Evolutionary conservation across 1,140 invertebrate genomes (phyloP), one percentile per base, ranked within the genome.

Genomic region (Mactra quadrangularis): DNA sequence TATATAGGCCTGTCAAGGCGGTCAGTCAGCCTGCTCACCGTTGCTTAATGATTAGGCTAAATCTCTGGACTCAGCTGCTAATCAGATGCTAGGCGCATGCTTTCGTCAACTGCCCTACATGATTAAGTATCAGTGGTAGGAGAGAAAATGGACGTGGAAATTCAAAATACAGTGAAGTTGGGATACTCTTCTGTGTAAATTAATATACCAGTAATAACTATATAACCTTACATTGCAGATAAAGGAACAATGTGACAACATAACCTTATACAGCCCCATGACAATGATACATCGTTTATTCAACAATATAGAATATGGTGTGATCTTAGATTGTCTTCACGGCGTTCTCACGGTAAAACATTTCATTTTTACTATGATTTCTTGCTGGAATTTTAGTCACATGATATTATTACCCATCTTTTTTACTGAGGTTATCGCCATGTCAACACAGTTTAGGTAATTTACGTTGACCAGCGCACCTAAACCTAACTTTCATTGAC

Each of bases 151-250:
- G 6, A 7, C 38, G 6, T 41, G 6, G 15, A 41, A 41, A 41
- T 41, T 7, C 38, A 41, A 41, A 41, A 7, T 41, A 15, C 6
- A 41, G 38, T 6, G 15, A 41, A 7, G 38, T 6, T 41, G 38
- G 6, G 6, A 41, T 15, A 7, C 38, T 41, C 38, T 41, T 41
- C 6, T 41, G 6, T 7, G 6, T 41, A 15, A 7, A 41, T 41
- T 41, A 15, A 41, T 41, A 41, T 41, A 7, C 15, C 38, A 41
- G 38, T 7, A 7, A 41, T 41, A 7, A 7, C 38, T 7, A 57
- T 64, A 3, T 45, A n/a, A n/a, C n/a, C n/a, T n/a, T n/a, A n/a
- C n/a, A 57, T 64, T 25, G 19, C 41, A 64, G 60, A 11, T 64
- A 41, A 15, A 35, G 3, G 38, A 31, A 2, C 25, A 19, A 19